These are phyloP conservation scores for Diaprepes abbreviatus DNA, from an alignment of 2,888 invertebrate species.

Conservation along the genomic window DNA sequence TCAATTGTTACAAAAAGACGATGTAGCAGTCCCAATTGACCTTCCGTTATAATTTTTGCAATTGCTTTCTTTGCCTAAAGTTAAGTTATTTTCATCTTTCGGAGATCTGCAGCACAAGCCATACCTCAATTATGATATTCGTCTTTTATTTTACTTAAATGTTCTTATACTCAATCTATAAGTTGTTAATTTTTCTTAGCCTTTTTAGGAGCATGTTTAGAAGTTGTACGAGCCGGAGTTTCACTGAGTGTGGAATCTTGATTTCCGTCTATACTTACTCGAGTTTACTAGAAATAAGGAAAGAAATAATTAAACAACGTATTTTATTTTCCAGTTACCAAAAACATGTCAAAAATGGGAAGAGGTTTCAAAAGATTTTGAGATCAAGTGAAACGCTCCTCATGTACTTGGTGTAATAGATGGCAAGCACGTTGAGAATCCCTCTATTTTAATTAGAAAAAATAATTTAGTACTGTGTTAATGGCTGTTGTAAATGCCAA, in stretches of 20 bases:
- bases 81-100: conserved; percentile 25
- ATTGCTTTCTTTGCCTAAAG: conserved; percentile 13
- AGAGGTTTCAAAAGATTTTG: neutral
- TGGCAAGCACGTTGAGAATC: neutral
- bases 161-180: neutral
- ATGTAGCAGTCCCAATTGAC: too few relatives aligned
- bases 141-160: conserved; percentile 21
- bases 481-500: too few relatives aligned
- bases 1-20: too few relatives aligned
- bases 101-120: conserved; percentile 33
- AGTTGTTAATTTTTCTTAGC: too few relatives aligned
- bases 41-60: neutral
- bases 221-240: too few relatives aligned
- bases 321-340: neutral
- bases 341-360: neutral
- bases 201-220: too few relatives aligned
- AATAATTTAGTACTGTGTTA: neutral
- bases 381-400: neutral
- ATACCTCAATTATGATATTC: conserved; percentile 30
- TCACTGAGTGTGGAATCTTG: too few relatives aligned
- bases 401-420: neutral
- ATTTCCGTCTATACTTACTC: too few relatives aligned
- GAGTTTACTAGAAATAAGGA: too few relatives aligned
- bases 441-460: neutral
- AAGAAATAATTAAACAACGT: too few relatives aligned